Conservation (phyloP, 2,797 vertebrate species). For the Vipera latastei region DNA sequence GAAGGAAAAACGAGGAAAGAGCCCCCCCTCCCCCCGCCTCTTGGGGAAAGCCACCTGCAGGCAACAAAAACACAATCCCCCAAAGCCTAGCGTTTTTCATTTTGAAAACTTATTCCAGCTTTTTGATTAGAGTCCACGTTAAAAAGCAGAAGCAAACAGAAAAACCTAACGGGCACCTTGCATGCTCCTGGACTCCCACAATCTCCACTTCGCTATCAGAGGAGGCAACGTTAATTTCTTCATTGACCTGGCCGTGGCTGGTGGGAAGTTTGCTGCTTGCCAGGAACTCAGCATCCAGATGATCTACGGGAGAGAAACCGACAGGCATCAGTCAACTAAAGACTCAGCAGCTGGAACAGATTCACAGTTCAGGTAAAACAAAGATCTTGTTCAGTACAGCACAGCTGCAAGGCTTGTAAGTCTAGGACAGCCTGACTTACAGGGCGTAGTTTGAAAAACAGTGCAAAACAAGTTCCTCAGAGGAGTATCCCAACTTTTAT, state of each 20-base stretch:
- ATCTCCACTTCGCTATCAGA: conserved; percentile 98
- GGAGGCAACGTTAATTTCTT: conserved; percentile 87
- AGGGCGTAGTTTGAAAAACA: not conserved
- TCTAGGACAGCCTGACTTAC: not conserved
- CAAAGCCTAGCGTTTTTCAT: not conserved
- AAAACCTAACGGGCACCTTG: conserved; percentile 76
- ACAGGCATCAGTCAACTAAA: conserved; percentile 19
- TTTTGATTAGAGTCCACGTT: not conserved
- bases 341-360: conserved; percentile 11
- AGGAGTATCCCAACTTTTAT: not conserved
- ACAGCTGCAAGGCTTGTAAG: not conserved
- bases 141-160: not conserved
- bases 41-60: not conserved
- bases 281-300: conserved; percentile 79
- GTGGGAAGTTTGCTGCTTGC: conserved; percentile 72
- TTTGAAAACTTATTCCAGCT: conserved; percentile 3
- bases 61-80: not conserved
- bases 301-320: conserved; percentile 75
- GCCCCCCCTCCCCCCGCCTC: too few species aligned
- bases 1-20: not conserved
- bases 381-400: too few species aligned
- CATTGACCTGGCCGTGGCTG: conserved; percentile 76
- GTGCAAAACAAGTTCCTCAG: not conserved
- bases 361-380: not conserved
- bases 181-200: conserved; percentile 91